These are phyloP conservation scores for Ophion ventricosus DNA, from an alignment of 2,888 invertebrate genomes.

Conservation along the genomic window DNA sequence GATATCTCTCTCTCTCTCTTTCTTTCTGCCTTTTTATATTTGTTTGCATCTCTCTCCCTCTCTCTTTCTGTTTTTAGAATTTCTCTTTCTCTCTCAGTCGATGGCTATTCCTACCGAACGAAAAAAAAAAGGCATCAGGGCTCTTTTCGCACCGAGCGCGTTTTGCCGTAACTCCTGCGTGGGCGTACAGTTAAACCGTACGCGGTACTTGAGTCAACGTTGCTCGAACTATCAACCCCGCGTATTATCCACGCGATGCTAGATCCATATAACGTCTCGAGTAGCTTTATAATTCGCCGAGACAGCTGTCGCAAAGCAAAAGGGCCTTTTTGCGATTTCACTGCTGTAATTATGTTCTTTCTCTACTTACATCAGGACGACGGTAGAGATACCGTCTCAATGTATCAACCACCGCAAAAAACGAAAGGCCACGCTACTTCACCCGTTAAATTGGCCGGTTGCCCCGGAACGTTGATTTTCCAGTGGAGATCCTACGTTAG, in stretches of 20 bases:
- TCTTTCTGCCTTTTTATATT: too few species aligned
- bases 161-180: not conserved
- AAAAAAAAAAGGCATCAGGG: slow-evolving; percentile 25
- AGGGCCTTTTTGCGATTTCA: not conserved
- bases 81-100: not conserved
- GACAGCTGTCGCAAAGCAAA: not conserved
- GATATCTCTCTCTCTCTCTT: too few species aligned
- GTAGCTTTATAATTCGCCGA: not conserved
- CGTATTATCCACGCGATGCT: slow-evolving; percentile 12
- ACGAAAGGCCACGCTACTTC: slow-evolving; percentile 2
- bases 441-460: not conserved
- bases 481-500: too few species aligned
- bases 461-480: too few species aligned
- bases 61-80: too few species aligned
- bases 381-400: too few species aligned
- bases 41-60: too few species aligned
- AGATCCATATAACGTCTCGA: too few species aligned
- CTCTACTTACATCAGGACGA: not conserved
- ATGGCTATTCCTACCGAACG: slow-evolving; percentile 6
- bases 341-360: not conserved
- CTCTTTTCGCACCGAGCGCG: too few species aligned
- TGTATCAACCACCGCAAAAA: not conserved
- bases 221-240: not conserved
- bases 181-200: not conserved
- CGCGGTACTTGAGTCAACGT: not conserved